Base-by-base conservation (phyloP, 1,140 invertebrate genomes). In the Caenorhabditis brenneri region DNA sequence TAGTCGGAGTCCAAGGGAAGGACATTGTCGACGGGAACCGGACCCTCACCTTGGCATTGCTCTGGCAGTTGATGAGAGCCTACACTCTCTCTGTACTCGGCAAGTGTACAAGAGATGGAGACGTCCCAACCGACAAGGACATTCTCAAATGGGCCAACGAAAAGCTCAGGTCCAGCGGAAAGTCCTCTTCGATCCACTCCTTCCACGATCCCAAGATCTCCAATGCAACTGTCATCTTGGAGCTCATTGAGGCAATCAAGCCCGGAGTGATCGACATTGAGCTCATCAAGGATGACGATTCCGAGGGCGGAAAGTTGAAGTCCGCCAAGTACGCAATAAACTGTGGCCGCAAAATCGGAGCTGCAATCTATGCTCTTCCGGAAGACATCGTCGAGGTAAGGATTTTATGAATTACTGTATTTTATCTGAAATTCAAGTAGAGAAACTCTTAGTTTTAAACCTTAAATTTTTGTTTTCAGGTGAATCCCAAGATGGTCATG, bases 251-350 rank as follows among this genome's bases (percentile, higher is more conserved):
- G 92, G 93, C 95, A 46, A 98, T 99, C 88, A 97, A 97, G 91
- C 96, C 96, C 7, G 96, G 96, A 24, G 94, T 94, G 74, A 96
- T 99, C 87, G 97, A 98, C 91, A 99, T 97, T 89, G 94, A 96
- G 87, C 91, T 97, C 22, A 94, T 99, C 19, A 58, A 81, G 36
- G 31, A 19, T 15, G 80, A 48, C n/a, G 48, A 22, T 3, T 29
- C 16, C n/a, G n/a, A 19, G 7, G 82, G 98, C 96, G 96, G 96
- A 81, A 95, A 95, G 87, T 92, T 97, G 86, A 95, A 95, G 51
- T 99, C 99, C 93, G 97, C 97, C 22, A 98, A 98, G 91, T 99
- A 99, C 92, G 97, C 97, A 51, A 96, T 99, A 88, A 97, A 96
- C 0, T 96, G 97, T 94, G 96, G 96, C 0, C 93, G 97, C 74